phyloP scores from a whole-genome alignment of 1,140 invertebrate species.

The Sitophilus oryzae region DNA sequence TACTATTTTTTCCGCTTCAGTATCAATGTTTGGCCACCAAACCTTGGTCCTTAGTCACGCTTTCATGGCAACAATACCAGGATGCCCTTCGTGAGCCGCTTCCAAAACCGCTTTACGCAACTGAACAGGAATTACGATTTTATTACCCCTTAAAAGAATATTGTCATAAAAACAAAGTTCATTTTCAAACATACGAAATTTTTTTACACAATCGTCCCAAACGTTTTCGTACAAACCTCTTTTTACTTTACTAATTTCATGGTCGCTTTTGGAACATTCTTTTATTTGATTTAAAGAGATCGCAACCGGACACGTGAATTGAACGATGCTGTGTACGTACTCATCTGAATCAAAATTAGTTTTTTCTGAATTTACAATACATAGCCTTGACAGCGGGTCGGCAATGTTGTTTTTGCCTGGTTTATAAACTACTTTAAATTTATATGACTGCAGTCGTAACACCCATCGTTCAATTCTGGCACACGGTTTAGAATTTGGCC shows the following conservation, averaged over 20 bases:
- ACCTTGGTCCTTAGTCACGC: constrained; percentile 47
- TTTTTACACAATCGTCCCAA: not conserved
- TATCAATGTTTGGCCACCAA: constrained; percentile 51
- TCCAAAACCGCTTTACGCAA: constrained; percentile 32
- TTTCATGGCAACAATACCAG: constrained; percentile 52
- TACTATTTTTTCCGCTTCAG: constrained; percentile 43
- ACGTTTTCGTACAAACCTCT: not conserved
- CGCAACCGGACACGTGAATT: constrained; percentile 6
- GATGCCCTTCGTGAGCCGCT: constrained; percentile 51
- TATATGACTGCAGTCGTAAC: constrained; percentile 36
- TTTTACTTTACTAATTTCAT: not conserved
- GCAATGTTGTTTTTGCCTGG: constrained; percentile 42
- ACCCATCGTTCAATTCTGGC: constrained; percentile 41
- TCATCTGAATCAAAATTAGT: not conserved
- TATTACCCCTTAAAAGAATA: constrained; percentile 15
- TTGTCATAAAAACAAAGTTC: constrained; percentile 11
- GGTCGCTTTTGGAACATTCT: constrained; percentile 5
- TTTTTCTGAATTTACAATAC: not conserved
- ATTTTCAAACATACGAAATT: not conserved
- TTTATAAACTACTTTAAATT: constrained; percentile 38
- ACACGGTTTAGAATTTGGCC: constrained; percentile 32
- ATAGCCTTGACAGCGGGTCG: constrained; percentile 38
- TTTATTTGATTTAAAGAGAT: constrained; percentile 7
- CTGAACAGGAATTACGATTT: constrained; percentile 8
- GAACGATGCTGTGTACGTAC: not conserved